A percentile compares a stretch with the other conserved stretches of the same genome.
phyloP scores from a whole-genome alignment of 1,140 invertebrate genomes.

The Drosophila malerkotliana region DNA sequence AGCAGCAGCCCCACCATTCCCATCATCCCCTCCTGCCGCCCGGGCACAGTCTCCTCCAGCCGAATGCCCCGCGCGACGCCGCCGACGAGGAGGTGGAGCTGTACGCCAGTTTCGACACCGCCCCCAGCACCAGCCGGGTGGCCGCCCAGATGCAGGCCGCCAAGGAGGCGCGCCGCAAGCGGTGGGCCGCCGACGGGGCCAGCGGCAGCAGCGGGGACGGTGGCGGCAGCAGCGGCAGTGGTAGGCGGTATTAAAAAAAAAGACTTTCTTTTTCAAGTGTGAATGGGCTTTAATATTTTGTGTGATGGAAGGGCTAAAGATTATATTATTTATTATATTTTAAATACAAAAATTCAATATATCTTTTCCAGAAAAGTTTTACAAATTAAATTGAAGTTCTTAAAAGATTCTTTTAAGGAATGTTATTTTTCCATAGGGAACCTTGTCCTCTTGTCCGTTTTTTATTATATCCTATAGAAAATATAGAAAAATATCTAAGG shows the following conservation, averaged over 20 bases:
- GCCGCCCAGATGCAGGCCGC: constrained; percentile 80
- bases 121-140: constrained; percentile 74
- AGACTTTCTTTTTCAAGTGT: background rate
- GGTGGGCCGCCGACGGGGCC: constrained; percentile 75
- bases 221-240: constrained; percentile 56
- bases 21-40: background rate
- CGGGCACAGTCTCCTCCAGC: constrained; percentile 18
- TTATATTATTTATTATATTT: background rate
- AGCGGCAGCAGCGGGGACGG: constrained; percentile 75
- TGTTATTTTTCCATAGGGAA: no score
- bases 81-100: constrained; percentile 79
- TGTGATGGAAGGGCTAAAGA: background rate
- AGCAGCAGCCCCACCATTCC: constrained; percentile 15
- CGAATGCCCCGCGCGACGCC: constrained; percentile 48
- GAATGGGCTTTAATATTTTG: background rate
- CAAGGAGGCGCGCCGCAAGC: constrained; percentile 73
- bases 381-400: no score
- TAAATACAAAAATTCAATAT: no score
- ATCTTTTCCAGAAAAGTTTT: no score
- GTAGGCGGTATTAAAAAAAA: constrained; percentile 62
- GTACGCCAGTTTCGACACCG: constrained; percentile 72
- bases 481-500: no score
- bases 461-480: no score
- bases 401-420: no score
- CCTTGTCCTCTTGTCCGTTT: no score